Evolutionary conservation across 2,888 invertebrate species (phyloP), one percentile per base, ranked within the genome.

Genomic region (Globia sparganii): DNA sequence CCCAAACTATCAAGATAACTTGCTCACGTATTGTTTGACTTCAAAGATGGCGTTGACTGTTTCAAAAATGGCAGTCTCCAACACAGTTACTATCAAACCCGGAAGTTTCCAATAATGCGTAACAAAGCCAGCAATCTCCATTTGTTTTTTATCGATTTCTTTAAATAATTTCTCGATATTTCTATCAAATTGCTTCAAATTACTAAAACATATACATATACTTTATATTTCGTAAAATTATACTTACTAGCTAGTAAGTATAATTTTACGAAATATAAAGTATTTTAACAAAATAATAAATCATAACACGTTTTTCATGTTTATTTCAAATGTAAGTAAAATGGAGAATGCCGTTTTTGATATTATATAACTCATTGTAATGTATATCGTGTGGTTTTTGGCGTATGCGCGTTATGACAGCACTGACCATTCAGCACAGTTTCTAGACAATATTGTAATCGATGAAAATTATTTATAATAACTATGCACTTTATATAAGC

Each of bases 261-360:
- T 69, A 69, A 56, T 56, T 46, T 40, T 58, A 1, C 28, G 40
- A 69, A 69, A 40, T 69, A 21, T 69, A 40, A 53, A 68, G 68
- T 40, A 70, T 70, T 40, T 70, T 70, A 0, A 43, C 61, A 70
- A 59, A 70, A 59, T 70, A 70, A 40, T 69, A 0, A 61, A 43
- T 69, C 28, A 59, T 0, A 59, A 70, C 40, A 70, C 61, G 70
- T 70, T 70, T 67, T 62, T 46, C 71, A 34, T 46, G 71, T 71
- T 71, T 71, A 71, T 65, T 71, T 46, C 31, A 71, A 71, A 65
- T 71, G 43, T 62, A 71, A 71, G 43, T 64, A 53, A 53, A 53
- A n/a, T 53, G 37, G 68, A 68, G 53, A 37, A 34, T 67, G 67
- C 67, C 67, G 67, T 53, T 67, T 67, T 67, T 67, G 67, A 85